Percentiles rank a stretch among this genome's conserved stretches.
phyloP scores from a whole-genome alignment of 2,888 invertebrate genomes.

The Heliothis peltigera region DNA sequence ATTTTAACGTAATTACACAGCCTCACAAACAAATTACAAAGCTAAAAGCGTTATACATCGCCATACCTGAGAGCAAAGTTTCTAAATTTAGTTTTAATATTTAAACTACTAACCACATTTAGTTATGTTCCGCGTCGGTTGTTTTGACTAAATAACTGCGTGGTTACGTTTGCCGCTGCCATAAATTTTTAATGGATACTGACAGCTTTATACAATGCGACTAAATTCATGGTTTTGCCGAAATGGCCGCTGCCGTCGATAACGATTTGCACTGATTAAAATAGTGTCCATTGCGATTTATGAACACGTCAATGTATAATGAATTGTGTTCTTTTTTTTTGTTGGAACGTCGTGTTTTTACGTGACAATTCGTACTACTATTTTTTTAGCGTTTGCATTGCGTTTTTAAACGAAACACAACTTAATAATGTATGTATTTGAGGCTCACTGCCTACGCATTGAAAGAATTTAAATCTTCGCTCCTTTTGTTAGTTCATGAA shows the following conservation, averaged over 20 bases:
- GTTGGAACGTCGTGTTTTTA: not conserved
- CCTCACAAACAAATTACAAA: conserved; percentile 5
- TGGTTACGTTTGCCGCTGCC: conserved; percentile 25
- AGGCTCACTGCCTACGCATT: too few species aligned
- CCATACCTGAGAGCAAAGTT: conserved; percentile 39
- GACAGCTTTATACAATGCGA: conserved; percentile 40
- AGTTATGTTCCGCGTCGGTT: conserved; percentile 31
- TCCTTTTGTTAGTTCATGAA: too few species aligned
- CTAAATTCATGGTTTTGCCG: conserved; percentile 37
- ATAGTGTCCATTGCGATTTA: conserved; percentile 29
- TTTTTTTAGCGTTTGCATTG: too few species aligned
- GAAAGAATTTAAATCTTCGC: too few species aligned
- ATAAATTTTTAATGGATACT: conserved; percentile 39
- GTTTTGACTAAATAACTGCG: conserved; percentile 38
- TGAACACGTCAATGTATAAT: not conserved
- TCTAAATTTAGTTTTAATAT: conserved; percentile 47
- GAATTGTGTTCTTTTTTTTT: not conserved
- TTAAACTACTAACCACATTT: conserved; percentile 38
- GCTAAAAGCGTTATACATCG: conserved; percentile 4
- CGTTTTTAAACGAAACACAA: too few species aligned
- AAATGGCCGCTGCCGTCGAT: conserved; percentile 31
- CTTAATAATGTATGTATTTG: too few species aligned
- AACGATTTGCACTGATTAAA: conserved; percentile 25
- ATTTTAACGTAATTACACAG: not conserved
- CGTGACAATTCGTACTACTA: too few species aligned